phyloP scores from a whole-genome alignment of 2,113 vertebrate species.

The Cranoglanis bouderius region DNA sequence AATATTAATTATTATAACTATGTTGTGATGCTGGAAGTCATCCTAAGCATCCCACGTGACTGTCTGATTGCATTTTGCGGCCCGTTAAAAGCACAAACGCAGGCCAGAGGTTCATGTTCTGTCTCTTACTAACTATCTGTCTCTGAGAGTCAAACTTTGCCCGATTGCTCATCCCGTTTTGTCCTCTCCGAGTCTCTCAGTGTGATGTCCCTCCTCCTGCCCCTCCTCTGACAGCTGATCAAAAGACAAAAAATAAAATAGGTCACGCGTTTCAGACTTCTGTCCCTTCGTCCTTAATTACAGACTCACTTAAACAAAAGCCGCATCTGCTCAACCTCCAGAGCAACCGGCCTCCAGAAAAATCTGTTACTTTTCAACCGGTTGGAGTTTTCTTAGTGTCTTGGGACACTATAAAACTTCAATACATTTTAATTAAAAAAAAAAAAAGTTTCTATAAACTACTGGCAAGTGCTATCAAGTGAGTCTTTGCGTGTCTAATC shows the following conservation, averaged over 20 bases:
- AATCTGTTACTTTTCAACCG: slow-evolving; percentile 65
- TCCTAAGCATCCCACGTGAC: background rate
- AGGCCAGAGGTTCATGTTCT: background rate
- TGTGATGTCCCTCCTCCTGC: slow-evolving; percentile 42
- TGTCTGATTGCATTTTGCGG: background rate
- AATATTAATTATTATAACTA: background rate
- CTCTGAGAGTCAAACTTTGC: background rate
- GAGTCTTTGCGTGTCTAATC: background rate
- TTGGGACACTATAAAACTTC: background rate
- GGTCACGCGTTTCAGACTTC: slow-evolving; percentile 82
- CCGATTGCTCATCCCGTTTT: slow-evolving; percentile 23
- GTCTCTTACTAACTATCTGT: background rate
- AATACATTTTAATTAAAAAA: background rate
- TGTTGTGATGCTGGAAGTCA: background rate
- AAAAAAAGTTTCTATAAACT: background rate
- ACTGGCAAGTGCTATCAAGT: background rate
- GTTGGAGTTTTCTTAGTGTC: slow-evolving; percentile 32
- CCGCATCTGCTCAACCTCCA: slow-evolving; percentile 82
- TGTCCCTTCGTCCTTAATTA: slow-evolving; percentile 79
- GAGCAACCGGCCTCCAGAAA: slow-evolving; percentile 66
- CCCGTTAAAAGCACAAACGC: slow-evolving; percentile 24
- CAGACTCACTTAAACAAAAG: slow-evolving; percentile 81
- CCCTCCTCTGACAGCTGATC: slow-evolving; percentile 81
- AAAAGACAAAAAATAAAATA: slow-evolving; percentile 75
- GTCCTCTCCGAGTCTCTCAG: slow-evolving; percentile 16